Percentiles rank a stretch among this genome's conserved stretches.
Evolutionary conservation across 2,888 invertebrate species (phyloP).

Genomic region (Parnassius glacialis): DNA sequence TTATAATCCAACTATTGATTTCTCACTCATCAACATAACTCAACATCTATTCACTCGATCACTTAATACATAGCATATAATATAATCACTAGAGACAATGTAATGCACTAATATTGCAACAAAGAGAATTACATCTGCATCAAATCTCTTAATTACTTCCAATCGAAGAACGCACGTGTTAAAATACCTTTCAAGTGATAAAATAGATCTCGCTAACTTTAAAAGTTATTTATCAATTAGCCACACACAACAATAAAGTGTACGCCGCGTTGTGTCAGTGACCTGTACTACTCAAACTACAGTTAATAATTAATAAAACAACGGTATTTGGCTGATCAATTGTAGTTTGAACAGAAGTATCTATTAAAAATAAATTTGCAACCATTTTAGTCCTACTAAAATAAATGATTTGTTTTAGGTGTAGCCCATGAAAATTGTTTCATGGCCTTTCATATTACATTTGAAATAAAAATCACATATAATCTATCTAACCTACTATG

Average conservation of each 20-base stretch:
- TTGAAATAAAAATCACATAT: no score
- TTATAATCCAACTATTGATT: no score
- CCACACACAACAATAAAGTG: slow-evolving; percentile 52
- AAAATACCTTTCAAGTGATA: slow-evolving; percentile 34
- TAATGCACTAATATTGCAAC: slow-evolving; percentile 12
- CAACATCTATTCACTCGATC: no score
- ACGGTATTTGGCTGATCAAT: slow-evolving; percentile 54
- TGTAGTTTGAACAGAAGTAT: slow-evolving; percentile 34
- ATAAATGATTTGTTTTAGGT: no score
- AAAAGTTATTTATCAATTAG: slow-evolving; percentile 42
- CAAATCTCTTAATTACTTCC: slow-evolving; percentile 23
- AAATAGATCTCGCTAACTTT: slow-evolving; percentile 25
- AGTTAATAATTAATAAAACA: slow-evolving; percentile 70
- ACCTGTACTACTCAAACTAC: slow-evolving; percentile 63
- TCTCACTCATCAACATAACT: no score
- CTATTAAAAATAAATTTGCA: slow-evolving; percentile 26
- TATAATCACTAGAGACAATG: neutral
- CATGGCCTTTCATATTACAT: no score
- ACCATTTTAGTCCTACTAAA: no score
- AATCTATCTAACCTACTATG: no score
- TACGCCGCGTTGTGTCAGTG: slow-evolving; percentile 46
- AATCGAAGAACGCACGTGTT: slow-evolving; percentile 31
- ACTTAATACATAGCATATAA: neutral
- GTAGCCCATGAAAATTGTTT: no score
- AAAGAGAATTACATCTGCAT: slow-evolving; percentile 18